phyloP scores from a whole-genome alignment of 2,113 vertebrate genomes.

The Indicator maculatus region DNA sequence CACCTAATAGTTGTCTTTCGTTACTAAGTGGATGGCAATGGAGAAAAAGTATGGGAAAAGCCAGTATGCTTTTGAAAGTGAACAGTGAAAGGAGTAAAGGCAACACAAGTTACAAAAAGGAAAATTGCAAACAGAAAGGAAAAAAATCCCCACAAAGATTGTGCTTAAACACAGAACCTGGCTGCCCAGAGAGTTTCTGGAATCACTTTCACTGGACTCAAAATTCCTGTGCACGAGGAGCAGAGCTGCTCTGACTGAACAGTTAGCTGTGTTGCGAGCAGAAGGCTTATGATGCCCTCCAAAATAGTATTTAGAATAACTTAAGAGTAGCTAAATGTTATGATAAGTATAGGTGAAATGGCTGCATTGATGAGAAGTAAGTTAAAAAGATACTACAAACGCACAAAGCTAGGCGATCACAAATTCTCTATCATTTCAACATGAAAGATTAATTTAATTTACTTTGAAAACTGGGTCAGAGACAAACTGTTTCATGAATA shows the following conservation, averaged over 20 bases:
- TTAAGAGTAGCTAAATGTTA: background rate
- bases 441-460: constrained; percentile 61
- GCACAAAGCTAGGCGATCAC: background rate
- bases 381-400: background rate
- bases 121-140: background rate
- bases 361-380: background rate
- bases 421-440: constrained; percentile 2
- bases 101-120: background rate
- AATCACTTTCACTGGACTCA: background rate
- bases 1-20: background rate
- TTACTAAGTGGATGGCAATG: background rate
- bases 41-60: background rate
- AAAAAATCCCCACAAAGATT: background rate
- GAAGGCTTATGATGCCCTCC: background rate
- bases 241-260: background rate
- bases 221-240: background rate
- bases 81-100: background rate
- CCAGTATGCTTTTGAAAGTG: background rate
- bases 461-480: constrained; percentile 42
- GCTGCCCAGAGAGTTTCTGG: background rate
- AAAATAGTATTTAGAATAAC: background rate
- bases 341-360: background rate
- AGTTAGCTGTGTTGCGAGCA: background rate
- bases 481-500: background rate
- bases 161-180: background rate